Conservation (phyloP, 1,140 invertebrate species). For the Gonioctena quinquepunctata region DNA sequence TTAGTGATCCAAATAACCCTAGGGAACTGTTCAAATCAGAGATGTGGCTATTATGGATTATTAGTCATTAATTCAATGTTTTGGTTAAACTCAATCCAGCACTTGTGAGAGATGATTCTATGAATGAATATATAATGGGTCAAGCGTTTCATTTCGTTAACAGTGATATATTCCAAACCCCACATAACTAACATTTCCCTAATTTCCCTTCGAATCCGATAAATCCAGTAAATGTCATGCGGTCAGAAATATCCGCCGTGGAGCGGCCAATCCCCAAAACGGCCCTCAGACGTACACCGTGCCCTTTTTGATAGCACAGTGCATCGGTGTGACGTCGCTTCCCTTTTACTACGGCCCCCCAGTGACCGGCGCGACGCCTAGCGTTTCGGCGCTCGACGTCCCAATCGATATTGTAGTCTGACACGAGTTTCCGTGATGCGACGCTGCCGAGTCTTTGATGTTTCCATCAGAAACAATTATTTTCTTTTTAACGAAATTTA, state of each 20-base stretch:
- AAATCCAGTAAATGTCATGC: not conserved
- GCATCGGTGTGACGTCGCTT: not conserved
- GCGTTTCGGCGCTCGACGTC: not conserved
- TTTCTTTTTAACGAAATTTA: too few species aligned
- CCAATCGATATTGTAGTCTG: slow-evolving; percentile 4
- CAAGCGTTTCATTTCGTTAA: too few species aligned
- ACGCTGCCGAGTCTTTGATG: not conserved
- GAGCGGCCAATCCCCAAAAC: not conserved
- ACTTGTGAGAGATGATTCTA: too few species aligned
- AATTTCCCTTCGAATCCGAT: not conserved
- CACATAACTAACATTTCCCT: too few species aligned
- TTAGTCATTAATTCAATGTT: too few species aligned
- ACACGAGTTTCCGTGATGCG: not conserved
- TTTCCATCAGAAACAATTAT: not conserved
- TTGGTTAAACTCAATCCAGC: too few species aligned
- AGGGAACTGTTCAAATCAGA: too few species aligned
- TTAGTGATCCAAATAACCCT: too few species aligned
- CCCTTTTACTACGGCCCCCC: slow-evolving; percentile 1
- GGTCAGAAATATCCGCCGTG: not conserved
- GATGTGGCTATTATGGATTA: too few species aligned
- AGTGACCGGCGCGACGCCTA: slow-evolving; percentile 5
- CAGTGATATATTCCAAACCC: too few species aligned
- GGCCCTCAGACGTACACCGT: not conserved
- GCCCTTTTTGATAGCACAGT: not conserved
- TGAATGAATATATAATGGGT: too few species aligned